phyloP scores from a whole-genome alignment of 2,113 vertebrate genomes.

The Protomyctophum bolini region DNA sequence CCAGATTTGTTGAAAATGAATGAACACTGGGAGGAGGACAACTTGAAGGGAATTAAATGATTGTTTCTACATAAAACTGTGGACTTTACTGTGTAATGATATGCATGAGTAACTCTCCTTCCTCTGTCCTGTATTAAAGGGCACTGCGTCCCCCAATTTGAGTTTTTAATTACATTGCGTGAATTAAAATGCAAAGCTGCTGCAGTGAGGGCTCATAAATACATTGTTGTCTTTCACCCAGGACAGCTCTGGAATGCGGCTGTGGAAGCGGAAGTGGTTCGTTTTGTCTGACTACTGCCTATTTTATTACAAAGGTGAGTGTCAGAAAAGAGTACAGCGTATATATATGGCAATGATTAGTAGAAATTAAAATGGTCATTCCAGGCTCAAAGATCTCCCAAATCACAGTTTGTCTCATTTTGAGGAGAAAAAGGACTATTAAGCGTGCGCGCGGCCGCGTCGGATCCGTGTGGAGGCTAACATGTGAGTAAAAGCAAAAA shows the following conservation, averaged over 20 bases:
- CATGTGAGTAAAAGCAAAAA: too few species aligned
- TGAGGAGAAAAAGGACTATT: too few species aligned
- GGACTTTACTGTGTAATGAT: constrained; percentile 11
- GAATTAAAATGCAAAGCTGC: constrained; percentile 12
- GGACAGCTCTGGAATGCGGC: constrained; percentile 98
- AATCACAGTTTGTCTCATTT: too few species aligned
- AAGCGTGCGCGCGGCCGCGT: too few species aligned
- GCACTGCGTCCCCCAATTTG: constrained; percentile 11
- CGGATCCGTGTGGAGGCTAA: too few species aligned
- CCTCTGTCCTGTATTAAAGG: constrained; percentile 5
- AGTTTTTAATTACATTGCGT: constrained; percentile 46
- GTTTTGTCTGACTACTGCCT: constrained; percentile 97
- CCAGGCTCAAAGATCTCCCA: too few species aligned
- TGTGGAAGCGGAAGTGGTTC: constrained; percentile 99
- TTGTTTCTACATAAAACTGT: not conserved
- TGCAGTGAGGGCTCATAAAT: constrained; percentile 31
- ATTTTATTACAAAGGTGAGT: constrained; percentile 99
- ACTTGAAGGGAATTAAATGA: constrained; percentile 5
- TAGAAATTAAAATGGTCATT: constrained; percentile 9
- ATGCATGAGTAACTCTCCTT: constrained; percentile 11
- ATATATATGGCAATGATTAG: not conserved
- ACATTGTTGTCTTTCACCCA: constrained; percentile 68
- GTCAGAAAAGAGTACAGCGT: not conserved
- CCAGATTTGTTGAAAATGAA: constrained; percentile 7
- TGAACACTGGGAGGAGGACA: not conserved